Conservation (phyloP, 1,140 invertebrate genomes). For the Colletes latitarsis region DNA sequence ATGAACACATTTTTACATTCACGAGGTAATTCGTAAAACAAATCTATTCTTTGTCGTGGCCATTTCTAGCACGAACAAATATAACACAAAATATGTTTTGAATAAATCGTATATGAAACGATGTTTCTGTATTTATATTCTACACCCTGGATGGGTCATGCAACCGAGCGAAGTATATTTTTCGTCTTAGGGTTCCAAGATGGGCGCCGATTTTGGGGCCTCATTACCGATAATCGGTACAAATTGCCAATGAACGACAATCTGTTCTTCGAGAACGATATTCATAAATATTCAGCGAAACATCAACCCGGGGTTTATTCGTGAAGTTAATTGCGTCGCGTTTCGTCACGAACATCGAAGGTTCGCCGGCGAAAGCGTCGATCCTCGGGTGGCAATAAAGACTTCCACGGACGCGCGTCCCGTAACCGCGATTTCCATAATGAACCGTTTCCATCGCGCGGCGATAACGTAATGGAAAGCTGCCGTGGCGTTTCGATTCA, state of each 20-base stretch:
- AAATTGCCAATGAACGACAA: background rate
- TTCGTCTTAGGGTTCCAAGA: no score
- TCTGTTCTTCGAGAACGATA: background rate
- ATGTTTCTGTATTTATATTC: no score
- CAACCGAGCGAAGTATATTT: no score
- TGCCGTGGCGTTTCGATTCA: background rate
- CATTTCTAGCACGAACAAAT: no score
- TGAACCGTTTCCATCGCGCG: background rate
- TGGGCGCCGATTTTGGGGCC: no score
- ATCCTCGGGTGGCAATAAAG: slow-evolving; percentile 9
- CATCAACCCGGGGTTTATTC: background rate
- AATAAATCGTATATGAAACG: no score
- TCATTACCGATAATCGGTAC: background rate
- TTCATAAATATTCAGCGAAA: slow-evolving; percentile 34
- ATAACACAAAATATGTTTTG: no score
- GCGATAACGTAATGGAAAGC: slow-evolving; percentile 8
- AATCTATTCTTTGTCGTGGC: no score
- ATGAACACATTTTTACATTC: no score
- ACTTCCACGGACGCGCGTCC: slow-evolving; percentile 1
- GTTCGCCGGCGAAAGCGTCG: background rate
- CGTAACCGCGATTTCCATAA: slow-evolving; percentile 16
- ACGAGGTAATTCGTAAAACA: no score
- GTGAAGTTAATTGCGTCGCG: background rate
- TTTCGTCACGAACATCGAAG: slow-evolving; percentile 2
- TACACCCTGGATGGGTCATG: no score